A percentile compares a stretch with the other conserved stretches of the same genome.
phyloP scores from a whole-genome alignment of 92 coral and sea anemone species.

The Epizoanthus scotinus region DNA sequence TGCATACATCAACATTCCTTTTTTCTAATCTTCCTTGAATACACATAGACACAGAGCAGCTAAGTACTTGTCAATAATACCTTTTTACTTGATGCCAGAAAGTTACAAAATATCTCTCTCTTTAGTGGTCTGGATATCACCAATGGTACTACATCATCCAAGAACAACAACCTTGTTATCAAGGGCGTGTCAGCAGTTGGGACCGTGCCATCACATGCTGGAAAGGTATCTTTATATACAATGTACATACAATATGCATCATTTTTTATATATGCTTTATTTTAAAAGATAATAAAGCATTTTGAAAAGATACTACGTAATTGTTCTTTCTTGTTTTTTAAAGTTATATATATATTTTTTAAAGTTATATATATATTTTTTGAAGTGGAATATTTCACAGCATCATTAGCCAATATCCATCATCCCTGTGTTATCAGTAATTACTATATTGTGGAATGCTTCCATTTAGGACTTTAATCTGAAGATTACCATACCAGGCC shows the following conservation, averaged over 20 bases:
- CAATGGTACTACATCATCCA: slow-evolving; percentile 61
- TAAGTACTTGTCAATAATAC: background rate
- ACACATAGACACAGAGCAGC: background rate
- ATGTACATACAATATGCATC: no score
- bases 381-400: no score
- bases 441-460: background rate
- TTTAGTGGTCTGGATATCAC: slow-evolving; percentile 86
- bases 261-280: no score
- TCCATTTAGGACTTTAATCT: slow-evolving; percentile 82
- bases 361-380: no score
- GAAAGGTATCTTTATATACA: slow-evolving; percentile 72
- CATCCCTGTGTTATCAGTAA: background rate
- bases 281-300: no score
- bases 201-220: slow-evolving; percentile 84
- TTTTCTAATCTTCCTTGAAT: background rate
- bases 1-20: no score
- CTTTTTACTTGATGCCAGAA: background rate
- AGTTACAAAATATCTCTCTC: background rate
- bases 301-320: no score
- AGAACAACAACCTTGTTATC: slow-evolving; percentile 79
- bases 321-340: background rate
- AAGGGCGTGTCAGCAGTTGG: slow-evolving; percentile 90
- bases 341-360: no score
- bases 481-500: slow-evolving; percentile 83
- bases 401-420: background rate